A percentile compares a stretch with the other conserved stretches of the same genome.
These are phyloP conservation scores for Pipistrellus pipistrellus DNA, from an alignment of 2,797 vertebrate genomes.

Conservation along the genomic window DNA sequence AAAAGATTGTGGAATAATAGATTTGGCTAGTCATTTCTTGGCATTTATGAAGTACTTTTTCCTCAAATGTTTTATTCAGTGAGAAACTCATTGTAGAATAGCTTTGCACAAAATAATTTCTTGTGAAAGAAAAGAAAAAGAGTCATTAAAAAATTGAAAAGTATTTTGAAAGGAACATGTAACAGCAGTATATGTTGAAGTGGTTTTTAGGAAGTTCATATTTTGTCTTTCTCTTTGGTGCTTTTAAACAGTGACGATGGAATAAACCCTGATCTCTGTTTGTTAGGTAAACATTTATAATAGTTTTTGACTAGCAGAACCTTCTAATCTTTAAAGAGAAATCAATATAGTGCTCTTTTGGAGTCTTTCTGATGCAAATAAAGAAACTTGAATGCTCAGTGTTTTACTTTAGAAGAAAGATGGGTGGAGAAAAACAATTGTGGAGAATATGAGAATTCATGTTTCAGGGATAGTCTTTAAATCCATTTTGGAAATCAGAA, in stretches of 20 bases:
- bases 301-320: conserved; percentile 44
- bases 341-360: conserved; percentile 35
- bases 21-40: neutral
- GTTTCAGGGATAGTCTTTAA: conserved; percentile 29
- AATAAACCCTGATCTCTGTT: neutral
- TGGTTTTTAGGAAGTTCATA: neutral
- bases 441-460: conserved; percentile 10
- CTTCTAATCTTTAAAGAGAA: conserved; percentile 62
- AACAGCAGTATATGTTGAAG: neutral
- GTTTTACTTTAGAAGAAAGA: conserved; percentile 55
- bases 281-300: conserved; percentile 47
- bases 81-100: neutral
- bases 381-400: conserved; percentile 12
- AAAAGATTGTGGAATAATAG: neutral
- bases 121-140: conserved; percentile 59
- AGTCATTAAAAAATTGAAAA: neutral
- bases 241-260: conserved; percentile 52
- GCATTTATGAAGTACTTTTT: neutral
- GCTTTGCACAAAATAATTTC: conserved; percentile 45
- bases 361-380: conserved; percentile 13
- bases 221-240: conserved; percentile 34
- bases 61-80: neutral
- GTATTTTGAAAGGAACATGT: neutral
- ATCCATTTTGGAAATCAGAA: neutral
- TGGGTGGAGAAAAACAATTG: neutral